Evolutionary conservation across 1,140 invertebrate species (phyloP), one percentile per base, ranked within the genome.

Genomic region (Rhyzopertha dominica): DNA sequence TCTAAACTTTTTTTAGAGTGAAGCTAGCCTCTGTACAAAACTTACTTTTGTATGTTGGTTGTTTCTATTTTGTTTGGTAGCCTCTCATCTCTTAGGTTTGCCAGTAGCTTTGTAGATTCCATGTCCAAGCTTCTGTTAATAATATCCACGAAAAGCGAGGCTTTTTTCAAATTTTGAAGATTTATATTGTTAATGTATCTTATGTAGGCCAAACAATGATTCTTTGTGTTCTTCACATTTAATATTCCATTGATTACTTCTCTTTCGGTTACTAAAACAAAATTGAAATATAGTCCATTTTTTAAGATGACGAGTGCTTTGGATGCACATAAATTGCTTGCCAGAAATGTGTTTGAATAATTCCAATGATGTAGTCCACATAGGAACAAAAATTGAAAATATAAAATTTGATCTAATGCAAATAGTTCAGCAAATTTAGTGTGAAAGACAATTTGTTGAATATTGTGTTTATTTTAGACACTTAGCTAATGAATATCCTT

Each of bases 101-200:
- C 85, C 9, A 99, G 67, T 9, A 98, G 73, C 60, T 90, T 90
- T 1, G 89, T 83, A 1, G 95, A 91, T 69, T 98, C 95, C 0
- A 85, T 85, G 65, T 98, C 95, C 34, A 98, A 79, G 63, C 88
- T 90, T 53, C 93, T 74, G 64, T 95, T 95, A 1, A 88, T 76
- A 32, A 98, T 94, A 67, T 99, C 95, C 36, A 98, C 80, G 61
- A 96, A 99, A 13, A 95, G 81, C 32, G 87, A 85, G 2, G 93
- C 93, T 65, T 95, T 94, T 57, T 90, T 87, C 14, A 96, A 69
- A 66, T 97, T 93, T 67, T 95, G 91, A 18, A 97, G 74, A 69
- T 98, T 97, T 19, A 99, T 97, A 61, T 98, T 98, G 67, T 95
- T 94, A 61, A 99, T 98, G 65, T 95, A 92, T 31, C 95, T 75